Percentiles rank a stretch among this genome's conserved stretches.
These are phyloP conservation scores for Eurystomus gularis DNA, from an alignment of 2,113 vertebrate genomes.

Conservation along the genomic window DNA sequence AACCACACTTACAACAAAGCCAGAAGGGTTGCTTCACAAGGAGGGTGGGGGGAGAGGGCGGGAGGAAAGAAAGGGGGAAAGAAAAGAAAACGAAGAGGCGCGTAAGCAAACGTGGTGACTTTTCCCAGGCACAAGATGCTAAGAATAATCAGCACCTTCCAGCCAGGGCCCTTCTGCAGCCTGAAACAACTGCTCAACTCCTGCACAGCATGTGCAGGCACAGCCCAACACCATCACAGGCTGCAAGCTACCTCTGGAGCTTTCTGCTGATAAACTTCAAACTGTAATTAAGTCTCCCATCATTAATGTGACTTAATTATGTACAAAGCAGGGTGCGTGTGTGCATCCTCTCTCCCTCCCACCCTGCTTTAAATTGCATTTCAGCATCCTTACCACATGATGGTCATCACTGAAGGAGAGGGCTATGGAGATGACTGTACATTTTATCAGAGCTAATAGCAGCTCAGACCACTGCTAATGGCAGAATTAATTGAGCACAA, in stretches of 20 bases:
- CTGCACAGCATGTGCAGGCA: not conserved
- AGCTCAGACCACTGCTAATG: not conserved
- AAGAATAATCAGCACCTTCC: not conserved
- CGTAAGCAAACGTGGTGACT: slow-evolving; percentile 39
- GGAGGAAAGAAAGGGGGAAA: not conserved
- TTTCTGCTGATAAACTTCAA: not conserved
- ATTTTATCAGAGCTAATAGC: not conserved
- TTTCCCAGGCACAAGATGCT: slow-evolving; percentile 13
- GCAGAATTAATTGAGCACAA: slow-evolving; percentile 28
- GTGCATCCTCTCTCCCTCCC: not conserved
- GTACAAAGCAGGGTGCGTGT: not conserved
- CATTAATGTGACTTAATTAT: not conserved
- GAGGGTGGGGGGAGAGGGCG: not conserved
- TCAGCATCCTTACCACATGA: not conserved
- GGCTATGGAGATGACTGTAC: not conserved
- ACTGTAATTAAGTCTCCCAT: not conserved
- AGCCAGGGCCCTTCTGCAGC: not conserved
- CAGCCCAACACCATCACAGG: not conserved
- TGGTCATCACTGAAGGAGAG: not conserved
- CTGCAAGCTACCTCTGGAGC: not conserved
- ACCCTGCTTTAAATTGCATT: not conserved
- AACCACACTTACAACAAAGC: slow-evolving; percentile 78
- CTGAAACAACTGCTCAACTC: not conserved
- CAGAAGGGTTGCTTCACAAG: slow-evolving; percentile 74
- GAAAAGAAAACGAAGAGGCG: not conserved